Evolutionary conservation across 2,113 vertebrate genomes (phyloP).

Genomic region (Bufo gargarizans): DNA sequence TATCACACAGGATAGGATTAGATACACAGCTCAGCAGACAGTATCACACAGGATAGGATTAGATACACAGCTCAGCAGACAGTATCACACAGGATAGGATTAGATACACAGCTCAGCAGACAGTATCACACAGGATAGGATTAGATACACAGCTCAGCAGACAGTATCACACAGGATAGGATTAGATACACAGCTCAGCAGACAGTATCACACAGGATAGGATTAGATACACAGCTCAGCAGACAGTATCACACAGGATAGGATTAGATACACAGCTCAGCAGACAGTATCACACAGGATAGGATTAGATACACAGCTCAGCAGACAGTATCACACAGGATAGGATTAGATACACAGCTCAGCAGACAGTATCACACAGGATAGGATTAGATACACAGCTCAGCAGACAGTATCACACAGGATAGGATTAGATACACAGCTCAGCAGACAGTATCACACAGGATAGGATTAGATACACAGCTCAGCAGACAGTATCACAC

Average conservation of each 20-base stretch:
- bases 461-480: too few species aligned
- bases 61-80: background rate
- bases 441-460: too few species aligned
- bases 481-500: too few species aligned
- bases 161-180: background rate
- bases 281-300: background rate
- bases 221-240: background rate
- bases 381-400: too few species aligned
- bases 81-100: background rate
- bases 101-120: background rate
- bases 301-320: background rate
- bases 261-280: background rate
- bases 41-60: background rate
- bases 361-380: too few species aligned
- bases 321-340: too few species aligned
- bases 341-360: too few species aligned
- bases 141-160: background rate
- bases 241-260: background rate
- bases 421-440: too few species aligned
- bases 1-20: too few species aligned
- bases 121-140: background rate
- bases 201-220: background rate
- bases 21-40: too few species aligned
- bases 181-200: background rate
- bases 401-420: too few species aligned